Base-by-base conservation (phyloP, 2,113 vertebrate genomes). In the Malurus melanocephalus region DNA sequence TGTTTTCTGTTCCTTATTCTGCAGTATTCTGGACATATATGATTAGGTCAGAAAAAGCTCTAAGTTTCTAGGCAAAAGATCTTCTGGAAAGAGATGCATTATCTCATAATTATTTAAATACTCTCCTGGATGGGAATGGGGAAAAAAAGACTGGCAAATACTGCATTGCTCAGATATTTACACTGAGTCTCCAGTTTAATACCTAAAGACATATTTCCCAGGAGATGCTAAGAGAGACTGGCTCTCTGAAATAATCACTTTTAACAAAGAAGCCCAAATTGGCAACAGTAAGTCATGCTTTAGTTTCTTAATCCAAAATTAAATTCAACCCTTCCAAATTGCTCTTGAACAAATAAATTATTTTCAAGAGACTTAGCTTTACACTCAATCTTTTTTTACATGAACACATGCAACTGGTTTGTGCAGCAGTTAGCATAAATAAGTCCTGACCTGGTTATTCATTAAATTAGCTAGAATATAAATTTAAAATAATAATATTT, bases 401-500 rank as follows among this genome's bases (percentile, higher is more conserved):
- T 1, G 53, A 83, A 75, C 27, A 56, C 40, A 60, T 3, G 52
- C 67, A 57, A 74, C 60, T 64, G 22, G 28, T 66, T 85, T 87
- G 45, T 71, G 79, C 67, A 74, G 65, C 30, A 90, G 35, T 67
- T 89, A 60, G 55, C 48, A 66, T 52, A 89, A 87, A 3, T 87
- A 85, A 76, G 68, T 77, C 56, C 33, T 91, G 64, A 94, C 52
- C 72, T 80, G 45, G 85, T 83, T 89, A 89, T 61, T 89, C 71
- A 87, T 85, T 92, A 88, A 72, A 68, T 68, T 71, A 91, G n/a
- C 56, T 48, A 12, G 65, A 91, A 69, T 64, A 82, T 45, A 89
- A 77, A 87, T 80, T 82, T 56, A 43, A 92, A 85, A 55, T 55
- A 91, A 40, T 61, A 92, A 21, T 62, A 91, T 74, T 83, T 89